Evolutionary conservation across 2,113 vertebrate species (phyloP).

Genomic region (Leiothrix lutea): DNA sequence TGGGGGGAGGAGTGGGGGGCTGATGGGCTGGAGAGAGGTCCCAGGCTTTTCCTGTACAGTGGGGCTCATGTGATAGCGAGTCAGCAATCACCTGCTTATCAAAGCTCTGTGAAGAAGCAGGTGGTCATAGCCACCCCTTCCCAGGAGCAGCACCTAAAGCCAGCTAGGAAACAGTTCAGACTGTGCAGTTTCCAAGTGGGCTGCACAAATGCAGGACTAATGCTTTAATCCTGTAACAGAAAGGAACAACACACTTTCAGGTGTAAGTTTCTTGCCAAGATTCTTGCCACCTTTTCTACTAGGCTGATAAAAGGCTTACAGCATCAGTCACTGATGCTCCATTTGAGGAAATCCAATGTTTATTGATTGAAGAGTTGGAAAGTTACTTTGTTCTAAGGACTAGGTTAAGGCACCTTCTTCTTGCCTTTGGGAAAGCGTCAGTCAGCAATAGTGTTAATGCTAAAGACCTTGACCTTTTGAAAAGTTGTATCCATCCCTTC

Average conservation of each 20-base stretch:
- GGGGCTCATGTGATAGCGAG: rapidly evolving
- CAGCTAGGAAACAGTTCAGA: background rate
- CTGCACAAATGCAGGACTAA: background rate
- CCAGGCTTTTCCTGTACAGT: rapidly evolving
- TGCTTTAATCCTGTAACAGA: background rate
- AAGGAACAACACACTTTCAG: background rate
- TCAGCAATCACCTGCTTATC: background rate
- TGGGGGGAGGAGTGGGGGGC: rapidly evolving
- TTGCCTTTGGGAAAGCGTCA: background rate
- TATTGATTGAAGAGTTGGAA: background rate
- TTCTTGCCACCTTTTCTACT: background rate
- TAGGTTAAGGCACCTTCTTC: background rate
- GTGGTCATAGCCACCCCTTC: background rate
- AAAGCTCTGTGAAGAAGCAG: background rate
- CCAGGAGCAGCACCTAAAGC: background rate
- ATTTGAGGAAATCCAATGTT: background rate
- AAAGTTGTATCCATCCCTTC: background rate
- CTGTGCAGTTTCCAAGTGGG: background rate
- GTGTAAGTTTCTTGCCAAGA: background rate
- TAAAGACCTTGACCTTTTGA: background rate
- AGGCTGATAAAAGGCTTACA: background rate
- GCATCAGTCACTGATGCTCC: background rate
- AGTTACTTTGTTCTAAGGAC: background rate
- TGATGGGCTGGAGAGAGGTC: background rate
- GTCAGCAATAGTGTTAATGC: background rate